Conservation (phyloP, 2,888 invertebrate genomes). For the Serrognathus titanus region DNA sequence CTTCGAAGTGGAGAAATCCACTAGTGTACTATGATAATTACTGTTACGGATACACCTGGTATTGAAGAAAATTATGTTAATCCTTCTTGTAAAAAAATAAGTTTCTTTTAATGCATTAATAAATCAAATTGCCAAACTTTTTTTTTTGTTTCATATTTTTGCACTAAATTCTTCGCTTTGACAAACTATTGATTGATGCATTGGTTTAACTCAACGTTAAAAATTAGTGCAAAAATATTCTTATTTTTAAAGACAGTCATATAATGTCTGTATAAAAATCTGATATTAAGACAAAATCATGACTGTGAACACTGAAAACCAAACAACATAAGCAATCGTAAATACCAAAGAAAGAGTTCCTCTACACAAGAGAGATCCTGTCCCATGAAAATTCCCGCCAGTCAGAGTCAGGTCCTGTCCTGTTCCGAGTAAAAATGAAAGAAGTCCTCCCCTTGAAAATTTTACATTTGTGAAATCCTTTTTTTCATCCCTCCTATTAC, state of each 20-base stretch:
- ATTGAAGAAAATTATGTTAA: conserved; percentile 9
- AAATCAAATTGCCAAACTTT: no score
- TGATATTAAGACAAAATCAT: no score
- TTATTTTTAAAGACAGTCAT: no score
- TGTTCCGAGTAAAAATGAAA: not conserved
- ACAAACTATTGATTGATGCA: no score
- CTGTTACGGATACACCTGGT: conserved; percentile 1
- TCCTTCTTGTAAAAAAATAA: not conserved
- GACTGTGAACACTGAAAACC: conserved; percentile 7
- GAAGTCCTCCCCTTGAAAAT: not conserved
- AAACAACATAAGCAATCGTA: conserved; percentile 9
- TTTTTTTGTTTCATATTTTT: no score
- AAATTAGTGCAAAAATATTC: no score
- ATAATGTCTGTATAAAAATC: no score
- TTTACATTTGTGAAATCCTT: not conserved
- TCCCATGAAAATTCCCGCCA: conserved; percentile 1
- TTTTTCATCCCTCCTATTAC: not conserved
- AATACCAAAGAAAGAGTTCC: conserved; percentile 3
- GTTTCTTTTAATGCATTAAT: no score
- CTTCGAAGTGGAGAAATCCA: conserved; percentile 5
- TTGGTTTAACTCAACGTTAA: no score
- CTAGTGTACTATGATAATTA: not conserved
- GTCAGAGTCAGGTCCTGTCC: not conserved
- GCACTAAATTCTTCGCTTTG: no score
- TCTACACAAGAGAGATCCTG: not conserved